A percentile compares a stretch with the other conserved stretches of the same genome.
These are phyloP conservation scores for Spisula subtruncata DNA, from an alignment of 2,888 invertebrate genomes.

Conservation along the genomic window DNA sequence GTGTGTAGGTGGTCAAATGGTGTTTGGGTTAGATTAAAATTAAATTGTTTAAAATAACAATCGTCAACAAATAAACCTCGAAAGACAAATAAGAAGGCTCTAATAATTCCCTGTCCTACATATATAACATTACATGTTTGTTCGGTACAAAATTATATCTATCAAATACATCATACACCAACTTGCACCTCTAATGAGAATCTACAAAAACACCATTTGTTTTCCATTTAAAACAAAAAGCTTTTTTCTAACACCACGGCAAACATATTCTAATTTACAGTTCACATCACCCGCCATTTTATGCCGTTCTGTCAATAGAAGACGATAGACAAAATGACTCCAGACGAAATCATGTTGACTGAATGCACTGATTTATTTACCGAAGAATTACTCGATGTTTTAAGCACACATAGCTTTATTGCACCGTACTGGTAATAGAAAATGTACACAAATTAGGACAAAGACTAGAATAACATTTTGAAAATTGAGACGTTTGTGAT, in stretches of 20 bases:
- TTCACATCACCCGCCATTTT: conserved; percentile 31
- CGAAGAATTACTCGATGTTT: conserved; percentile 62
- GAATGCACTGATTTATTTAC: conserved; percentile 65
- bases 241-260: not conserved
- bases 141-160: no score
- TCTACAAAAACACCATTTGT: not conserved
- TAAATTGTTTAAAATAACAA: not conserved
- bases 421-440: conserved; percentile 58
- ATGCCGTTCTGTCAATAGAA: conserved; percentile 57
- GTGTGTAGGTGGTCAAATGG: not conserved
- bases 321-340: conserved; percentile 42
- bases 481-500: conserved; percentile 57
- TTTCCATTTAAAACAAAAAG: conserved; percentile 7
- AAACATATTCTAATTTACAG: not conserved
- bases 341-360: conserved; percentile 56
- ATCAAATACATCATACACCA: not conserved
- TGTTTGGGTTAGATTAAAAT: not conserved
- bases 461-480: conserved; percentile 62
- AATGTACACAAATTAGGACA: conserved; percentile 62
- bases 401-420: conserved; percentile 56
- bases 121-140: no score
- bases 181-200: not conserved
- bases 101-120: no score
- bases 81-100: no score
- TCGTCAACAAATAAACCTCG: no score